A percentile compares a stretch with the other conserved stretches of the same genome.
These are phyloP conservation scores for Rhincodon typus DNA, from an alignment of 2,797 vertebrate genomes.

Conservation along the genomic window DNA sequence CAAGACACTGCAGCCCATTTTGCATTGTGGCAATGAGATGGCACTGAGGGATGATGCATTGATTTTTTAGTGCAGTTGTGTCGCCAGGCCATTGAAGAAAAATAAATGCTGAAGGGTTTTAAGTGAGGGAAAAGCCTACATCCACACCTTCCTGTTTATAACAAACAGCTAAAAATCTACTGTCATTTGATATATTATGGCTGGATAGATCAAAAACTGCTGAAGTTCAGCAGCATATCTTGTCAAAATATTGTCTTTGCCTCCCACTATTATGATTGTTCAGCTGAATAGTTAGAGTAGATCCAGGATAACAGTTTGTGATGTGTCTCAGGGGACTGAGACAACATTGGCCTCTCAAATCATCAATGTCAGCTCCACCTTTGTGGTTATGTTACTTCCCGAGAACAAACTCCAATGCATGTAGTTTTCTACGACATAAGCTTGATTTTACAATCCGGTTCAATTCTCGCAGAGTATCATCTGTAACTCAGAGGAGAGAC, in stretches of 20 bases:
- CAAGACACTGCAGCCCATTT: background rate
- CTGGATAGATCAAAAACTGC: background rate
- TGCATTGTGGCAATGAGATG: background rate
- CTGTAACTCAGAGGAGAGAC: background rate
- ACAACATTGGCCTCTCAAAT: background rate
- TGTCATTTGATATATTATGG: background rate
- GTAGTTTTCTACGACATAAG: background rate
- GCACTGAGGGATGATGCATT: background rate
- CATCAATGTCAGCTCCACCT: background rate
- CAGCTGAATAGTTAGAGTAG: background rate
- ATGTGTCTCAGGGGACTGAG: background rate
- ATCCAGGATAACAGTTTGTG: background rate
- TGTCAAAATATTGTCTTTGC: background rate
- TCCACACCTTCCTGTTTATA: background rate
- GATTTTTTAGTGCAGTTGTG: background rate
- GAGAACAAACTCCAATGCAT: background rate
- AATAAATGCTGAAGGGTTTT: background rate
- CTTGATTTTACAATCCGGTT: background rate
- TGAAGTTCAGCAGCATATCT: background rate
- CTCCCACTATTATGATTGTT: background rate
- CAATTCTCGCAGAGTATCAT: background rate
- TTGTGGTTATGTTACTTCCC: background rate
- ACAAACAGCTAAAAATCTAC: background rate
- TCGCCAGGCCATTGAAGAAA: background rate
- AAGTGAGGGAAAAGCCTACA: background rate